These are phyloP conservation scores for Stichopus horrens DNA, from an alignment of 53 echinoderm and acorn worm species.

Conservation along the genomic window DNA sequence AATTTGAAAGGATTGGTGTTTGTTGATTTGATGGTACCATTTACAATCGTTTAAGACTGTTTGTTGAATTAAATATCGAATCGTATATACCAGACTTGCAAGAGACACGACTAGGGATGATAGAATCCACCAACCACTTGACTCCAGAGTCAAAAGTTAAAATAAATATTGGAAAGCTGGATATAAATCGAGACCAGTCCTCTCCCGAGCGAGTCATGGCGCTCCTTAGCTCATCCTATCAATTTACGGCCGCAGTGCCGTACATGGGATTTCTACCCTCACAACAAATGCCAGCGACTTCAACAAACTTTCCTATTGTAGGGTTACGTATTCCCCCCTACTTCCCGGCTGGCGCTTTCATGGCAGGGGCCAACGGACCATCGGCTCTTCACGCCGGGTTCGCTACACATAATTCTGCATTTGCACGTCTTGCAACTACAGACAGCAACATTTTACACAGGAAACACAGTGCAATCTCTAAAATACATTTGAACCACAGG, in stretches of 20 bases:
- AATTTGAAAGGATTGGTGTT: too few relatives aligned
- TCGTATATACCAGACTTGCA: too few relatives aligned
- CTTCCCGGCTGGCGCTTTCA: slow-evolving; percentile 22
- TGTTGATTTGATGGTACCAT: too few relatives aligned
- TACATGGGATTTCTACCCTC: slow-evolving; percentile 46
- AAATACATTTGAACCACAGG: not conserved
- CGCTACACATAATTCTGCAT: slow-evolving; percentile 29
- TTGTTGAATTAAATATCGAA: too few relatives aligned
- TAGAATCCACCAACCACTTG: not conserved
- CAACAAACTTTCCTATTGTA: slow-evolving; percentile 25
- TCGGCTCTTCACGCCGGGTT: slow-evolving; percentile 7
- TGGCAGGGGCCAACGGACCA: slow-evolving; percentile 13
- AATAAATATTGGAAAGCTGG: not conserved
- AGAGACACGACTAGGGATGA: not conserved
- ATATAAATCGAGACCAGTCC: not conserved
- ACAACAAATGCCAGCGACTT: slow-evolving; percentile 8
- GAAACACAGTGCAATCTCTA: slow-evolving; percentile 28
- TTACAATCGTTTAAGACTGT: too few relatives aligned
- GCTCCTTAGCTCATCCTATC: slow-evolving; percentile 62
- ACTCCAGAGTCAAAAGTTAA: not conserved
- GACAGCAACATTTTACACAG: not conserved
- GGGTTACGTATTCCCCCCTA: slow-evolving; percentile 46
- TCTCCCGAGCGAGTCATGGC: slow-evolving; percentile 48
- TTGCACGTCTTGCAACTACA: slow-evolving; percentile 7
- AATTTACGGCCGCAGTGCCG: slow-evolving; percentile 38